Evolutionary conservation across 2,888 invertebrate genomes (phyloP), one percentile per base, ranked within the genome.

Genomic region (Pristionchus exspectatus): DNA sequence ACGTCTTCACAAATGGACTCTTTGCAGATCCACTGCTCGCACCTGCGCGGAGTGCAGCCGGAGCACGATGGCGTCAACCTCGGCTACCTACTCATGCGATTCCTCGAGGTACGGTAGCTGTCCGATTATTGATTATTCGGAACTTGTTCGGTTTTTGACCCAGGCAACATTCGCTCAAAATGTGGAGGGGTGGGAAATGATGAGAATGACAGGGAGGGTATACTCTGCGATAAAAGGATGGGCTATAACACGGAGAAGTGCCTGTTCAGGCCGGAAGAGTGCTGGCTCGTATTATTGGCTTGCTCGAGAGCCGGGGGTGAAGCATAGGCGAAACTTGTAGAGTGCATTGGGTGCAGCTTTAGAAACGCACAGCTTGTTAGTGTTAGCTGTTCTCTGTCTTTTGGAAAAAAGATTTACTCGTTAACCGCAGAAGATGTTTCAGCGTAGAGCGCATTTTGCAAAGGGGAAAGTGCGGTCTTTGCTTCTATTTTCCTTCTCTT

Each of bases 391-490:
- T n/a, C 63, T 63, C 63, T 63, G 63, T 21, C 9, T 7, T 59
- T 59, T n/a, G 0, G 4, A 18, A 63, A 50, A 50, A 50, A 9
- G 98, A 96, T 99, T 99, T 96, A 97, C 99, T 95, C 98, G 99
- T 24, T 21, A 63, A 24, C 5, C 10, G n/a, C 63, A 0, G n/a
- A 63, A 63, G 63, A 63, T 63, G 63, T 63, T 63, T 63, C n/a
- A 63, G n/a, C 63, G 63, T 3, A 63, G 63, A 12, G 50, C n/a
- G 50, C n/a, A 56, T 54, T 21, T 83, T 56, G 30, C n/a, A 54
- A 7, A 14, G 24, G 50, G 27, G 56, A 30, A 9, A 54, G 27
- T 3, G 54, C 83, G 38, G 74, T 44, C 85, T 85, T 63, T 63
- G n/a, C 85, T 63, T 63, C 63, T 63, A 50, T 50, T 18, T 54